Conservation (phyloP, 2,113 vertebrate genomes). For the Gallinago media region DNA sequence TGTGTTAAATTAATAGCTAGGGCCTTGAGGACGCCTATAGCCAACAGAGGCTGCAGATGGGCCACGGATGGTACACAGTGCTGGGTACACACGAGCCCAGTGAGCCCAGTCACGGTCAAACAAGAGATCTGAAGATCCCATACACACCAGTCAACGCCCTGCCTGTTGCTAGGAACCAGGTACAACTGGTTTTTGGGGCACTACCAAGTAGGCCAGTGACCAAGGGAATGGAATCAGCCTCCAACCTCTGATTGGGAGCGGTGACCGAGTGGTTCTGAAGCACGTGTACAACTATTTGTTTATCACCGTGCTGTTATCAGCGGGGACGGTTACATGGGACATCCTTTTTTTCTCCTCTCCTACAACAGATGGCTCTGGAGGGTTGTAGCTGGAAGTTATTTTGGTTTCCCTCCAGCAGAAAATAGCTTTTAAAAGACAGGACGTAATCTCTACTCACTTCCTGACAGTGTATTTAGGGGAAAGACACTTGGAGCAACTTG, state of each 20-base stretch:
- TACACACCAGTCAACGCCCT: not conserved
- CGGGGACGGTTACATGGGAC: slow-evolving; percentile 33
- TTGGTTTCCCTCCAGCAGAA: slow-evolving; percentile 69
- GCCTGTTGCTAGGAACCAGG: not conserved
- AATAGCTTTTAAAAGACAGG: slow-evolving; percentile 72
- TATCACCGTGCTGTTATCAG: slow-evolving; percentile 29
- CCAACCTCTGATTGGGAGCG: not conserved
- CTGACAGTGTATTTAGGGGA: slow-evolving; percentile 57
- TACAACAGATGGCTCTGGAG: slow-evolving; percentile 70
- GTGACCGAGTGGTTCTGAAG: not conserved
- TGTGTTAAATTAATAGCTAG: not conserved
- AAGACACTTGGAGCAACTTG: slow-evolving; percentile 62
- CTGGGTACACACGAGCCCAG: not conserved
- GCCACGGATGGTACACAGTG: no score
- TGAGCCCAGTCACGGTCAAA: not conserved
- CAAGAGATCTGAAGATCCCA: not conserved
- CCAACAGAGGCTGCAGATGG: not conserved
- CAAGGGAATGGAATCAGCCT: not conserved
- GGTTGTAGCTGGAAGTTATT: slow-evolving; percentile 61
- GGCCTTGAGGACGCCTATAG: not conserved
- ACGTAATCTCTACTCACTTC: slow-evolving; percentile 70
- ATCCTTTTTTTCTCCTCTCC: slow-evolving; percentile 57
- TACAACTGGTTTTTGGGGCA: not conserved
- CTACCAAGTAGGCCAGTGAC: not conserved
- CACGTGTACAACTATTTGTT: slow-evolving; percentile 61